Base-by-base conservation (phyloP, 2,888 invertebrate species). In the Caenorhabditis sp. region DNA sequence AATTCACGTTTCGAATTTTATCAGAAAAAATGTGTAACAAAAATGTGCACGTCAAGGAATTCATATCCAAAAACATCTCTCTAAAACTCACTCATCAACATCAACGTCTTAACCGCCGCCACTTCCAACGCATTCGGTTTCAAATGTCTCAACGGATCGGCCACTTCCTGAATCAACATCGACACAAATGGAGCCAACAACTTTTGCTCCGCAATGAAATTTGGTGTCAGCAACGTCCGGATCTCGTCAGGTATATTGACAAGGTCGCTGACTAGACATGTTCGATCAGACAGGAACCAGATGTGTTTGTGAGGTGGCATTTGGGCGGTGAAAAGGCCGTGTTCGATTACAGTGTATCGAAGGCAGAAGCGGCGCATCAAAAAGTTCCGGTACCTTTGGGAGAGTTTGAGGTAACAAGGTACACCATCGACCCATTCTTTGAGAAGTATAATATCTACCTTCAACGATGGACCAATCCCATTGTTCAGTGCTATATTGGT, bases 21-120 rank as follows among this genome's bases (percentile, higher is more conserved):
- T n/a, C n/a, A n/a, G n/a, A n/a, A n/a, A n/a, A n/a, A n/a, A n/a
- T n/a, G n/a, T n/a, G n/a, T n/a, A n/a, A n/a, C n/a, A n/a, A n/a
- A n/a, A n/a, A n/a, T n/a, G n/a, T n/a, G n/a, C n/a, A n/a, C n/a
- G n/a, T n/a, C n/a, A n/a, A n/a, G n/a, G n/a, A n/a, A n/a, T n/a
- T n/a, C 23, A 59, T 12, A 1, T 25, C n/a, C n/a, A n/a, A n/a
- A n/a, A n/a, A n/a, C 31, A 10, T 31, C 31, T 31, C 31, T 31
- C 31, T 31, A 20, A 52, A 23, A 78, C 78, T 64, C 20, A 80
- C 80, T 76, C 60, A 80, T 56, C 31, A 80, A 56, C 77, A 78
- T 80, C 59, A 80, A 54, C n/a, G 67, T 61, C 59, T 80, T 80
- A 8, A 80, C 63, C 17, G 70, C 71, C 0, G 80, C 80, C 5